Evolutionary conservation across 2,888 invertebrate genomes (phyloP), one percentile per base, ranked within the genome.

Genomic region (Cephus rjabovi): DNA sequence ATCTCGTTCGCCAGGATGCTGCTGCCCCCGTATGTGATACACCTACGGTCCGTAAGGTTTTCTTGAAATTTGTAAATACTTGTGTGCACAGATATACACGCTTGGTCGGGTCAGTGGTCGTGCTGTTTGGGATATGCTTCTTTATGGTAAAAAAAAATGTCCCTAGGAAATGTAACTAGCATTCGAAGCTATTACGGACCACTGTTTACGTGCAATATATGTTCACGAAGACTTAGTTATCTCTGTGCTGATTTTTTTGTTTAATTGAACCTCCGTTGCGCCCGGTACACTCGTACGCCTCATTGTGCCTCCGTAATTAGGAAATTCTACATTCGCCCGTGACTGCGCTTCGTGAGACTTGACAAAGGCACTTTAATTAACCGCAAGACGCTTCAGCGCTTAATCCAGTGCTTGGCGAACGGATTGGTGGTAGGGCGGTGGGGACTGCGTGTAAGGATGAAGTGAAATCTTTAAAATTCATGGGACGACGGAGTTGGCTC

Each of bases 361-460:
- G 77, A 79, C 81, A 79, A 81, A 79, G 79, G 79, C 78, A 79
- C 78, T 83, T 83, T 82, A 83, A 85, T 87, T 86, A 85, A 84
- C 85, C 81, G 79, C 79, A 75, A 80, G 79, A 81, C 79, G 81
- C 77, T 79, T 81, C 73, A 73, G 81, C 76, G 78, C 78, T 83
- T 84, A 83, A 81, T 84, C 79, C 82, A 75, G 75, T 82, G 74
- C 75, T 75, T 81, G 37, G 69, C 23, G 70, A 31, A 71, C 70
- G 56, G 12, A 56, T 9, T 23, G 23, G 23, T 9, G 9, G 56
- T 0, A 35, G 12, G 35, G 35, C 23, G 9, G 77, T 23, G 9
- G 77, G 77, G 37, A 30, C 6, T n/a, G 73, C 1, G 70, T 33
- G 35, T 30, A 74, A 74, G 75, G 76, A 69, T 34, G 56, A 56